Base-by-base conservation (phyloP, 2,888 invertebrate genomes). In the Parnassius orleans region DNA sequence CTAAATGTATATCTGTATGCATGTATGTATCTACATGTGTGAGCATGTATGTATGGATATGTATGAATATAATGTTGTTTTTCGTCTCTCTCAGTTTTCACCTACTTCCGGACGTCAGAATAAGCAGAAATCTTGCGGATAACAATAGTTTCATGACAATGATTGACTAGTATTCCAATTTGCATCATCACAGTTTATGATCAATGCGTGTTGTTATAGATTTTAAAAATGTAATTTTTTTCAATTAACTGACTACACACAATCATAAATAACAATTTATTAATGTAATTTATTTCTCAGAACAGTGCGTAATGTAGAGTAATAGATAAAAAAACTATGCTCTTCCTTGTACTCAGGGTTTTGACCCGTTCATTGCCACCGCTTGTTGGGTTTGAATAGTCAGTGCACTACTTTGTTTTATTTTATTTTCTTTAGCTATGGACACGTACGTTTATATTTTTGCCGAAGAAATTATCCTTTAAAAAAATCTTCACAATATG, bases 271-370 rank as follows among this genome's bases (percentile, higher is more conserved):
- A 51, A 24, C 14, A 51, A 24, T 24, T 51, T 24, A 24, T 24
- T 10, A 33, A 24, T 51, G 51, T 10, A 51, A 51, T 51, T 24
- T 33, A 24, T 24, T 51, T 33, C 48, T 53, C 15, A 12, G 44
- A 52, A 56, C 3, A 41, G 42, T 41, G 53, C 12, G 47, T 50
- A 24, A 72, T 71, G 67, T 72, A 71, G 71, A 71, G 66, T 68
- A 67, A 69, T 72, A 72, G 72, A 74, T 70, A 71, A 71, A 67
- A 53, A 53, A 48, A 63, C 62, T 67, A 57, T 63, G 57, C 70
- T 70, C 74, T 73, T 74, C 75, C 73, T 76, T 68, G 68, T 71
- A 50, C 59, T 63, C 65, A 64, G 66, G 65, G 66, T 67, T 66
- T 70, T 71, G 68, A 71, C 73, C 73, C 69, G 72, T 62, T 24